Evolutionary conservation across 2,113 vertebrate species (phyloP).

Genomic region (Oncorhynchus mykiss): DNA sequence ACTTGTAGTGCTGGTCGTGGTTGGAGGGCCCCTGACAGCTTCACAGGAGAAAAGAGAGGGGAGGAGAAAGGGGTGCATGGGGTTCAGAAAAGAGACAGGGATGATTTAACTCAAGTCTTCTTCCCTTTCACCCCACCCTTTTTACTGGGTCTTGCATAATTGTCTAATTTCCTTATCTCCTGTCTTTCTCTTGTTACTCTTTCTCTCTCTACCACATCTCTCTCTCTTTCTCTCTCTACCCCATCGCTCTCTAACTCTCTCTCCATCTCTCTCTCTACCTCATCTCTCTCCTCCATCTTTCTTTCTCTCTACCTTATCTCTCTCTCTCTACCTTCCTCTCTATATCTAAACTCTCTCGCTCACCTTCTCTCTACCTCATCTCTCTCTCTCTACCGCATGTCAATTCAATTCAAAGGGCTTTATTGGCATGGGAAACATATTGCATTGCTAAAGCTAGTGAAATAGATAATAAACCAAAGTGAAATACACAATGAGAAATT

Average conservation of each 20-base stretch:
- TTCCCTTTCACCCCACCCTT: constrained; percentile 25
- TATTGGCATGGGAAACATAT: too few species aligned
- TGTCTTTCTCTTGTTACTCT: background rate
- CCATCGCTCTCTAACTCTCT: too few species aligned
- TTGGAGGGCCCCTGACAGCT: too few species aligned
- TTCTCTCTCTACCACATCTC: background rate
- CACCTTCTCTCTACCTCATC: background rate
- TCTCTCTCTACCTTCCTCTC: background rate
- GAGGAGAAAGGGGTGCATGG: background rate
- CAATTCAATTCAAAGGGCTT: too few species aligned
- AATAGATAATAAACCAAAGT: too few species aligned
- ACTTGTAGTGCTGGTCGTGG: too few species aligned
- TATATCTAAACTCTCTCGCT: background rate
- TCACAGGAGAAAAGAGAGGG: constrained; percentile 7
- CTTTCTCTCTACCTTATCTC: background rate
- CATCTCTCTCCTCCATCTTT: background rate
- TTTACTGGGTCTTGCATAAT: background rate
- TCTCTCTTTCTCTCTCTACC: constrained; percentile 3
- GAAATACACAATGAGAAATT: too few species aligned
- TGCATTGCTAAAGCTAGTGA: too few species aligned
- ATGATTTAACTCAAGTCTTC: constrained; percentile 39
- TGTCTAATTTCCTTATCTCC: too few species aligned
- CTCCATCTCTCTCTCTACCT: background rate
- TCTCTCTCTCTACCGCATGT: too few species aligned
- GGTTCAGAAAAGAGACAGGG: constrained; percentile 27